A percentile compares a stretch with the other conserved stretches of the same genome.
Evolutionary conservation across 1,140 invertebrate species (phyloP).

Genomic region (Drosophila micromelanica): DNA sequence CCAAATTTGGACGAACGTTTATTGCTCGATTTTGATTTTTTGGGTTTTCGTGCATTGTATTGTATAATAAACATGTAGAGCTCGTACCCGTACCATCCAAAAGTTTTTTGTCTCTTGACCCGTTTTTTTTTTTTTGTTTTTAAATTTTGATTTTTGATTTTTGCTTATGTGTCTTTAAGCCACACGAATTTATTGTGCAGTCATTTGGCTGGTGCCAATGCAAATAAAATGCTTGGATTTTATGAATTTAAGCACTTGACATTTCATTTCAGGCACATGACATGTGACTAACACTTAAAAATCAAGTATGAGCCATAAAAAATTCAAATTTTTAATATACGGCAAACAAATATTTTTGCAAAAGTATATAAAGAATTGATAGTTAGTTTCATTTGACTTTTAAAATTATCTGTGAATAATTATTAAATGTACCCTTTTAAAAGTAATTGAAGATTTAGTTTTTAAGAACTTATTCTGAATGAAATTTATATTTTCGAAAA

Average conservation of each 20-base stretch:
- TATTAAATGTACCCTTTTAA: too few species aligned
- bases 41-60: conserved; percentile 28
- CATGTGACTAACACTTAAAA: conserved; percentile 22
- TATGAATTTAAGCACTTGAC: conserved; percentile 44
- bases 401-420: too few species aligned
- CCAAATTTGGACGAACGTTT: conserved; percentile 43
- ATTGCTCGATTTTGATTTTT: conserved; percentile 34
- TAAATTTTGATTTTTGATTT: not conserved
- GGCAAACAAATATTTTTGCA: too few species aligned
- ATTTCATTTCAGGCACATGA: conserved; percentile 26
- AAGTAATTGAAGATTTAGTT: too few species aligned
- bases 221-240: conserved; percentile 34
- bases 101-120: conserved; percentile 52
- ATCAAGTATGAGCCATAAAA: conserved; percentile 2
- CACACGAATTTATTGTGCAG: conserved; percentile 33
- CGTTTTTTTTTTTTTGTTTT: conserved; percentile 27
- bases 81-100: conserved; percentile 25
- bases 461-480: too few species aligned
- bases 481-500: too few species aligned
- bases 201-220: conserved; percentile 12
- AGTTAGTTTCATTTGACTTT: too few species aligned
- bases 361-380: too few species aligned
- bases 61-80: conserved; percentile 51
- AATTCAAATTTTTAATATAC: not conserved
- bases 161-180: conserved; percentile 21